phyloP scores from a whole-genome alignment of 92 coral and sea anemone species.

The Umimayanthus kanabou region DNA sequence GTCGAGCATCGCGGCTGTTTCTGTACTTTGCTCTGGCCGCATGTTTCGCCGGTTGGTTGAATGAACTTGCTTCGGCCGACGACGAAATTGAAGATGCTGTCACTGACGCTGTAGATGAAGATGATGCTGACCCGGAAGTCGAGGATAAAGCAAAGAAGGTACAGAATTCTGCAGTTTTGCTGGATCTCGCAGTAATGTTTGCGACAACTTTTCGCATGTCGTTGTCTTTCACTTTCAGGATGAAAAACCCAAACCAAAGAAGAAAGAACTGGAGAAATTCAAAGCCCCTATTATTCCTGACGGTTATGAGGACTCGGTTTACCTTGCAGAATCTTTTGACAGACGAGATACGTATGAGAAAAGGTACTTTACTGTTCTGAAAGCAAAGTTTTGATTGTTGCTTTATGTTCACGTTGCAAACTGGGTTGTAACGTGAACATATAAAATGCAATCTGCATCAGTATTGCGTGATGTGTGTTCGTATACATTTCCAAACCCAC shows the following conservation, averaged over 20 bases:
- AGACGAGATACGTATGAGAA: constrained; percentile 58
- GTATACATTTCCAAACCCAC: too few species aligned
- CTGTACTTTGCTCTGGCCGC: constrained; percentile 46
- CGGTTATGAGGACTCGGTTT: constrained; percentile 77
- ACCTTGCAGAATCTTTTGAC: constrained; percentile 79
- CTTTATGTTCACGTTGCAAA: background rate
- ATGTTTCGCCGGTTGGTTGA: constrained; percentile 49
- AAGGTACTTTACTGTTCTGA: constrained; percentile 50
- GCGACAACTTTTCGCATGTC: background rate
- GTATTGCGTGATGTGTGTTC: too few species aligned
- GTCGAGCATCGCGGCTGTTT: constrained; percentile 40
- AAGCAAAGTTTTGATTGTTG: background rate
- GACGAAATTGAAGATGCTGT: constrained; percentile 68
- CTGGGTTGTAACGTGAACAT: background rate
- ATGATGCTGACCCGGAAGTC: constrained; percentile 73
- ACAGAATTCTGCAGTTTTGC: background rate
- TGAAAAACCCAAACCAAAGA: constrained; percentile 72
- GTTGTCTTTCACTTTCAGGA: constrained; percentile 32
- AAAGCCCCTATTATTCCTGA: constrained; percentile 72
- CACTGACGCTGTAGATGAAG: constrained; percentile 62
- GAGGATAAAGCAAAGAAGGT: constrained; percentile 53
- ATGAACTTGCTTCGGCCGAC: constrained; percentile 50
- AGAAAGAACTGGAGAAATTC: constrained; percentile 68
- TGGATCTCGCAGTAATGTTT: background rate
- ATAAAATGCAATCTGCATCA: too few species aligned